Evolutionary conservation across 2,113 vertebrate species (phyloP), one percentile per base, ranked within the genome.

Genomic region (Heloderma charlesbogerti): DNA sequence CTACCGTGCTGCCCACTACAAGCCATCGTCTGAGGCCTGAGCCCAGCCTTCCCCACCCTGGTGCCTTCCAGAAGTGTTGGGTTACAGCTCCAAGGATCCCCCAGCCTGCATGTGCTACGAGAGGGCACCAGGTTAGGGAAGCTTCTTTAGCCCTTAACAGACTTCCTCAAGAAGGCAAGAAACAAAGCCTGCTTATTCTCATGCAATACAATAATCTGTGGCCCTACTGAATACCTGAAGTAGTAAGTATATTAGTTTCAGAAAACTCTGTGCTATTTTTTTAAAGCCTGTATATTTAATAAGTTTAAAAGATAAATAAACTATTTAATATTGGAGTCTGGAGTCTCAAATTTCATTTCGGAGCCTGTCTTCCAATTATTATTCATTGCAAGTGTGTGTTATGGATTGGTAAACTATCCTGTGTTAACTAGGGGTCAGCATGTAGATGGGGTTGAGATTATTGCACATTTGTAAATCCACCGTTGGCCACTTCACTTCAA

Each of bases 1-100:
- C 96, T 98, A 94, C 97, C 98, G 37, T 99, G 98, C 94, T 98
- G 98, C 92, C 98, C 98, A 27, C 89, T 98, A 87, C 98, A 97
- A 93, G 97, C 97, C 43, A 96, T 97, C 40, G 97, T 98, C 83
- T 98, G 97, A 54, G 63, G 22, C 54, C 13, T 48, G 78, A 40
- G 57, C 88, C 72, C 57, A 63, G 22, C 9, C 20, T 54, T 54
- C 7, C 51, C 60, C 20, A 12, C 1, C 60, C 20, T 63, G 16
- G 20, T 63, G 20, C 60, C 60, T 63, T 63, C 60, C 60, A 63
- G 60, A 20, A 22, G 20, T 63, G 20, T 20, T 63, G 60, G 18
- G 60, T 18, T 63, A 54, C 60, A 63, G 60, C 60, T 63, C 51
- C 51, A 54, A 54, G 51, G 51, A 54, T 54, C 10, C 51, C 51